Base-by-base conservation (phyloP, 1,140 invertebrate species). In the Tribolium castaneum region DNA sequence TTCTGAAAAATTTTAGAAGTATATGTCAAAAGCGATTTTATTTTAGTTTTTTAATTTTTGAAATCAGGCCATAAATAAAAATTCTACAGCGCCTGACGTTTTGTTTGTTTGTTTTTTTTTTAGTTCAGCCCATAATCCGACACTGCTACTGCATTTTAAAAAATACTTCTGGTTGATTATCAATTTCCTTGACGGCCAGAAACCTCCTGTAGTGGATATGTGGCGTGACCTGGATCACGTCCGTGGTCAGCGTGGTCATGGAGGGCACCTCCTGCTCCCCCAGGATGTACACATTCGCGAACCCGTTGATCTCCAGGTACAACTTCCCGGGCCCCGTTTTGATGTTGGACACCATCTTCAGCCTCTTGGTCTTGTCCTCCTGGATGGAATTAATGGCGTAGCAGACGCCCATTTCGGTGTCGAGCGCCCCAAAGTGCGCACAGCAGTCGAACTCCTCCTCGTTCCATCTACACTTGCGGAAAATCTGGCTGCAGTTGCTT, bases 361-460 rank as follows among this genome's bases (percentile, higher is more conserved):
- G 79, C 10, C 13, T n/a, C 12, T 76, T 76, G 7, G 39, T 50
- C 39, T 72, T 22, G 54, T 81, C 71, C 62, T 80, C 34, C 85
- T 93, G 92, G 73, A 91, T 86, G 0, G 90, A 90, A 81, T 93
- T 93, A 3, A 93, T 88, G 19, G 87, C 89, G 83, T 88, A 93
- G 81, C 92, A 94, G 12, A 88, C 84, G 0, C 92, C 92, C 22
- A 92, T 81, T 84, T 93, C 92, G 0, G 92, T 93, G 59, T 91
- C 88, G 80, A 93, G 87, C 5, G 88, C 88, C 73, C 88, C 86
- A 78, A 94, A 93, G 81, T 91, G 90, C 62, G 88, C 84, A 81
- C 92, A 94, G 78, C 92, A 94, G 50, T 92, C 89, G 78, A 93
- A 93, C 5, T 83, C 78, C 13, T 87, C 82, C 1, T 87, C 86